phyloP scores from a whole-genome alignment of 23 tunicate genomes.

The Halocynthia aurantium region DNA sequence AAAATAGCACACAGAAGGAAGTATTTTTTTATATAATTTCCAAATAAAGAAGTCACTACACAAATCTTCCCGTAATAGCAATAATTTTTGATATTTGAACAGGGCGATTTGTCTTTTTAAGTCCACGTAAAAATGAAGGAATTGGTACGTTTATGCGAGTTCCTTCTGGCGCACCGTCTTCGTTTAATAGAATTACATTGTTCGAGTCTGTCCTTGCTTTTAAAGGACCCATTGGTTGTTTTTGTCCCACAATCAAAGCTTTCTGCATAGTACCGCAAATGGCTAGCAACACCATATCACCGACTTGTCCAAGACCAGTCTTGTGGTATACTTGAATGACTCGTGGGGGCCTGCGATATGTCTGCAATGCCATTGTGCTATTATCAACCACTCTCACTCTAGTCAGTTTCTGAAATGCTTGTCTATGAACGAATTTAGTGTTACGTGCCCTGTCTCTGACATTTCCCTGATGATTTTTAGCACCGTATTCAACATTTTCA shows the following conservation, averaged over 20 bases:
- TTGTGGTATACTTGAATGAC: constrained; percentile 65
- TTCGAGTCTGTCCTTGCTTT: constrained; percentile 76
- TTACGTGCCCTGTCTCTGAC: constrained; percentile 59
- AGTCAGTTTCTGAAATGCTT: constrained; percentile 53
- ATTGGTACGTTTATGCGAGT: constrained; percentile 90
- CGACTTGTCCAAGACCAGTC: constrained; percentile 56
- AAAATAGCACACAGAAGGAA: no score
- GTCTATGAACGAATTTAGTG: constrained; percentile 19
- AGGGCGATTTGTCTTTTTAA: constrained; percentile 36
- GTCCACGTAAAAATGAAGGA: constrained; percentile 80
- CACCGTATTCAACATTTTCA: constrained; percentile 66
- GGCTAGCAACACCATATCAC: constrained; percentile 67
- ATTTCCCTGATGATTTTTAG: constrained; percentile 38
- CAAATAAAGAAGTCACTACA: background rate
- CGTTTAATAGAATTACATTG: constrained; percentile 85
- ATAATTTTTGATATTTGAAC: constrained; percentile 79
- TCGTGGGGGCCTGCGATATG: constrained; percentile 32
- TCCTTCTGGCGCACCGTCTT: constrained; percentile 91
- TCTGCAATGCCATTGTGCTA: constrained; percentile 42
- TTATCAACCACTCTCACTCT: constrained; percentile 80
- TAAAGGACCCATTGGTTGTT: constrained; percentile 45
- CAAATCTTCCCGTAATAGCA: constrained; percentile 71
- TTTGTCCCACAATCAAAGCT: constrained; percentile 83
- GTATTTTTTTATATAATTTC: no score
- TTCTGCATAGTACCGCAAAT: constrained; percentile 66